Percentiles rank a stretch among this genome's conserved stretches.
Evolutionary conservation across 2,888 invertebrate genomes (phyloP).

Genomic region (Ichneumoninae sp.): DNA sequence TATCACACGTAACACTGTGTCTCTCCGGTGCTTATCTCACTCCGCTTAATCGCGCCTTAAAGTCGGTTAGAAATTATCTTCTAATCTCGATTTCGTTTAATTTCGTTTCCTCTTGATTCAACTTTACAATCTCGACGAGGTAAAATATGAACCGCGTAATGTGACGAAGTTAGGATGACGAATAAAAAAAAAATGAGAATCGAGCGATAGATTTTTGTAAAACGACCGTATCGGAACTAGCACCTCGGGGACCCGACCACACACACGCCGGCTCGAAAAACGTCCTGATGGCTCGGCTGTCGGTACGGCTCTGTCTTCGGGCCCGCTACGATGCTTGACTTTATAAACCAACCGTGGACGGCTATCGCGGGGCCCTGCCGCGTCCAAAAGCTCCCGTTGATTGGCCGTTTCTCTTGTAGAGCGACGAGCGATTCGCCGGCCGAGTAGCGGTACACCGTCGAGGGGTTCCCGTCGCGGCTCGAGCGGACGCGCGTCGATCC

Average conservation of each 20-base stretch:
- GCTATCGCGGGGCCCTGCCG: constrained; percentile 73
- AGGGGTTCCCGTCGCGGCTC: constrained; percentile 34
- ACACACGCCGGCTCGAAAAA: constrained; percentile 73
- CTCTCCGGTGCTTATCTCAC: constrained; percentile 36
- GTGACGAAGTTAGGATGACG: not conserved
- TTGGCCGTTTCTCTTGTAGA: constrained; percentile 77
- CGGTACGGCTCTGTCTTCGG: constrained; percentile 84
- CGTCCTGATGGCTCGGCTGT: constrained; percentile 82
- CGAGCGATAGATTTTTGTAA: constrained; percentile 1
- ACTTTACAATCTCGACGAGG: not conserved
- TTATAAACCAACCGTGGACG: constrained; percentile 82
- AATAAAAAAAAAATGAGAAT: not conserved
- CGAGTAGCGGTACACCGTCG: constrained; percentile 69
- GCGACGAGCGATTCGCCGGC: constrained; percentile 70
- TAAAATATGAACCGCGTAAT: not conserved
- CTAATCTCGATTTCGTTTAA: not conserved
- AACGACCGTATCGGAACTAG: constrained; percentile 41
- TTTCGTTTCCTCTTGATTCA: not conserved
- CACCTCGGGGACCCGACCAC: constrained; percentile 72
- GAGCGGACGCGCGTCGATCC: constrained; percentile 49
- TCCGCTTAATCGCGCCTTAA: constrained; percentile 30
- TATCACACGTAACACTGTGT: constrained; percentile 57
- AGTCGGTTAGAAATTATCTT: not conserved
- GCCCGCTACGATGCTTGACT: constrained; percentile 81
- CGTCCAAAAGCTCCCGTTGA: constrained; percentile 71